Conservation (phyloP, 2,797 vertebrate species). For the Coregonus sp. region DNA sequence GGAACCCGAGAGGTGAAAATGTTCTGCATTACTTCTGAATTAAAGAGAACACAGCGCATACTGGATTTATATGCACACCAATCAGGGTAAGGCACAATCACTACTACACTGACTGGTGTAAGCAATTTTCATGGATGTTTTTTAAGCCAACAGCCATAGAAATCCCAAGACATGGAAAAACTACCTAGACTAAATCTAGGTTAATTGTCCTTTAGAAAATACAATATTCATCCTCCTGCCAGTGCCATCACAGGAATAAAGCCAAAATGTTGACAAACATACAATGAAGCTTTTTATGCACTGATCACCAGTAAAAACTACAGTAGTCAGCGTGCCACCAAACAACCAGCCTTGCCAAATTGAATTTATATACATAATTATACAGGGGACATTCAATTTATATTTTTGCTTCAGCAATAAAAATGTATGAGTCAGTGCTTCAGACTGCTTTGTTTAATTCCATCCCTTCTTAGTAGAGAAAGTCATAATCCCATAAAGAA, state of each 20-base stretch:
- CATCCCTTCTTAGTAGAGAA: conserved; percentile 6
- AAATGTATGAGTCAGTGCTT: conserved; percentile 21
- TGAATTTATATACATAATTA: conserved; percentile 10
- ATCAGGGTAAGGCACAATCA: not conserved
- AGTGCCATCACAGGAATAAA: not conserved
- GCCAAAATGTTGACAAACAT: conserved; percentile 2
- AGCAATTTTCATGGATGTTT: not conserved
- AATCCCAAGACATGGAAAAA: conserved; percentile 10
- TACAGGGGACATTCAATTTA: conserved; percentile 15
- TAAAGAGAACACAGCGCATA: conserved; percentile 1
- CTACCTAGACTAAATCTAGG: not conserved
- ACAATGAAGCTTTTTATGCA: not conserved
- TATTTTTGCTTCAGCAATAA: conserved; percentile 10
- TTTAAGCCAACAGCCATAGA: conserved; percentile 16
- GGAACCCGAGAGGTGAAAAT: conserved; percentile 1
- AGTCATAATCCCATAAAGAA: not conserved
- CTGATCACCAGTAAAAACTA: conserved; percentile 20
- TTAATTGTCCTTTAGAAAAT: not conserved
- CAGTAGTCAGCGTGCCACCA: not conserved
- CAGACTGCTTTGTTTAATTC: conserved; percentile 22
- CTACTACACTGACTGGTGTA: conserved; percentile 4
- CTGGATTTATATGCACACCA: conserved; percentile 10
- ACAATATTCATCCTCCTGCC: not conserved
- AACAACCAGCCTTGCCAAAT: conserved; percentile 6
- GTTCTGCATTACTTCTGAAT: conserved; percentile 9